A percentile compares a stretch with the other conserved stretches of the same genome.
phyloP scores from a whole-genome alignment of 37 sponge, comb jelly and placozoan genomes.

The Geodia barretti region DNA sequence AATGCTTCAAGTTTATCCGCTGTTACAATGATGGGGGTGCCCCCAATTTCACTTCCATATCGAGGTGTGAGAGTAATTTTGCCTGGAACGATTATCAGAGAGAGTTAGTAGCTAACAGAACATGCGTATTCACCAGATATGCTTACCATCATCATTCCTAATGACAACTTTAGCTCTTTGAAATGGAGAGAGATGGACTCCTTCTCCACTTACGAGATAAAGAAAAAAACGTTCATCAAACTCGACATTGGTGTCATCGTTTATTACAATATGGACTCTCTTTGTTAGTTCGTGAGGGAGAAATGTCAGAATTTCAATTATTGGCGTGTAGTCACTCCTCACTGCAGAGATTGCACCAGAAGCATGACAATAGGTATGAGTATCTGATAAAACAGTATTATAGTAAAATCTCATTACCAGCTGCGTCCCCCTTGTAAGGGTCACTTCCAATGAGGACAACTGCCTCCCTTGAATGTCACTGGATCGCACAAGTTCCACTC shows the following conservation, averaged over 20 bases:
- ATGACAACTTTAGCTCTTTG: slow-evolving; percentile 9
- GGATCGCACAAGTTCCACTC: not conserved
- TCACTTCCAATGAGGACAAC: slow-evolving; percentile 23
- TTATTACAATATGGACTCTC: slow-evolving; percentile 5
- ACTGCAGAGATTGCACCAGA: too few relatives aligned
- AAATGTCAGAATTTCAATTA: slow-evolving; percentile 15
- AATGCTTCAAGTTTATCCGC: not conserved
- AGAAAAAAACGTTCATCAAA: slow-evolving; percentile 10
- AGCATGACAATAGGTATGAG: too few relatives aligned
- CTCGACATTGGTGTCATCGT: slow-evolving; percentile 19
- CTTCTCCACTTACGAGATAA: slow-evolving; percentile 15
- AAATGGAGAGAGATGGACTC: slow-evolving; percentile 31
- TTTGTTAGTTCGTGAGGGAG: slow-evolving; percentile 9
- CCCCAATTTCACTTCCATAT: slow-evolving; percentile 35
- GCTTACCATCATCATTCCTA: slow-evolving; percentile 43
- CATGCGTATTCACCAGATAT: too few relatives aligned
- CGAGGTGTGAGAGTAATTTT: not conserved
- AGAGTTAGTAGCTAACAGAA: too few relatives aligned
- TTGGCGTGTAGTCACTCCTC: slow-evolving; percentile 18
- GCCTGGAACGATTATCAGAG: not conserved
- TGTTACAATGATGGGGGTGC: slow-evolving; percentile 14
- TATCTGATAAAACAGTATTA: too few relatives aligned
- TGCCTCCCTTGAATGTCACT: slow-evolving; percentile 2
- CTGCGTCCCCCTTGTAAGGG: slow-evolving; percentile 18
- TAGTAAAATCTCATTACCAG: slow-evolving; percentile 26